Conservation (phyloP, 2,888 invertebrate species). For the Eupeodes latifasciatus region DNA sequence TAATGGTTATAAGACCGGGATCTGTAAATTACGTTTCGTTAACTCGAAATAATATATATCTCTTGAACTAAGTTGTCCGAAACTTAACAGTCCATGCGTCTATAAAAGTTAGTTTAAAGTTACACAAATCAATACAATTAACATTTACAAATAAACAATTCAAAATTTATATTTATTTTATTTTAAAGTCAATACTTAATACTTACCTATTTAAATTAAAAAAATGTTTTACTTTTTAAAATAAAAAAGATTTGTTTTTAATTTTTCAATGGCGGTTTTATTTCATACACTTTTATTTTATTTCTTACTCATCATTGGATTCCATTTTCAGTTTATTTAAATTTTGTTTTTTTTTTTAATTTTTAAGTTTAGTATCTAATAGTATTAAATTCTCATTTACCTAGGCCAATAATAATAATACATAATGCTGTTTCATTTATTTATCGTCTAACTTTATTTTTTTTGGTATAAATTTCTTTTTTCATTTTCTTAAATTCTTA, state of each 20-base stretch:
- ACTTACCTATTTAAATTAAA: too few relatives aligned
- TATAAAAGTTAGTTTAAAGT: too few relatives aligned
- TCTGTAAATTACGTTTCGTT: too few relatives aligned
- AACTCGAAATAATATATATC: too few relatives aligned
- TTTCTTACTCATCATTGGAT: slow-evolving; percentile 56
- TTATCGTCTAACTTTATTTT: slow-evolving; percentile 9
- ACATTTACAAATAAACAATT: too few relatives aligned
- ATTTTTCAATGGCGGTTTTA: slow-evolving; percentile 60
- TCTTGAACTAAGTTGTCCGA: too few relatives aligned
- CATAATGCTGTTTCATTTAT: background rate
- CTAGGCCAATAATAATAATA: slow-evolving; percentile 50
- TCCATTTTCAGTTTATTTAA: slow-evolving; percentile 7
- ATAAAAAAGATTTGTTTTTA: background rate
- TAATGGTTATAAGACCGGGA: too few relatives aligned
- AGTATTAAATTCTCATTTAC: slow-evolving; percentile 72
- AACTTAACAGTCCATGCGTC: too few relatives aligned
- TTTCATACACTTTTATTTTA: slow-evolving; percentile 64
- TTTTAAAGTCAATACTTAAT: too few relatives aligned
- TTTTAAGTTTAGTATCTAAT: slow-evolving; percentile 57
- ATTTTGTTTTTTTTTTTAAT: slow-evolving; percentile 19
- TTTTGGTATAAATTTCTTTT: slow-evolving; percentile 61
- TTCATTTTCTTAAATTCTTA: slow-evolving; percentile 16
- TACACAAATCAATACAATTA: too few relatives aligned
- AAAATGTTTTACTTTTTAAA: background rate
- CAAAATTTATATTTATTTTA: too few relatives aligned